These are phyloP conservation scores for Crotalus viridis DNA, from an alignment of 2,113 vertebrate species.

Conservation along the genomic window DNA sequence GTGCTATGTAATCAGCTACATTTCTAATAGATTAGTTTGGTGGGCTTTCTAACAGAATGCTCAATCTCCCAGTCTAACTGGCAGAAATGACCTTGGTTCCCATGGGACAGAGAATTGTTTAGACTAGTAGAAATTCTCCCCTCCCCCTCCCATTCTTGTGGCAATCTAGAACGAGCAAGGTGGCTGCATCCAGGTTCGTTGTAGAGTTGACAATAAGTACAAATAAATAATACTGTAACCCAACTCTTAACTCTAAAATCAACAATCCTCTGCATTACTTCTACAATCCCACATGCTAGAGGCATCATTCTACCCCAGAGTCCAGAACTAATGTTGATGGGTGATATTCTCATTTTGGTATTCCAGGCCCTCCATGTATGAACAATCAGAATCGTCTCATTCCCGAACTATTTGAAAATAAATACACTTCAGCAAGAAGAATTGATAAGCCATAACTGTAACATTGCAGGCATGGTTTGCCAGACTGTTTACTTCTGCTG, in stretches of 20 bases:
- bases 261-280: background rate
- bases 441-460: background rate
- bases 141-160: too few relatives aligned
- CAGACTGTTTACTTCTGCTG: background rate
- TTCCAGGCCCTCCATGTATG: background rate
- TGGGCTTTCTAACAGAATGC: too few relatives aligned
- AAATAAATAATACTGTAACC: background rate
- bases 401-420: background rate
- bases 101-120: too few relatives aligned
- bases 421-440: conserved; percentile 15
- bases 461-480: background rate
- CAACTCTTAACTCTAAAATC: background rate
- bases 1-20: too few relatives aligned
- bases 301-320: background rate
- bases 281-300: background rate
- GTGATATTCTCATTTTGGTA: background rate
- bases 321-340: background rate
- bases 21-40: too few relatives aligned
- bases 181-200: too few relatives aligned
- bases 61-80: too few relatives aligned
- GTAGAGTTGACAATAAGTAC: background rate
- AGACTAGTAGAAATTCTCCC: too few relatives aligned
- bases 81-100: too few relatives aligned
- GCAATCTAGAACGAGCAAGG: too few relatives aligned
- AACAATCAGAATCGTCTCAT: background rate